Evolutionary conservation across 2,113 vertebrate species (phyloP), one percentile per base, ranked within the genome.

Genomic region (Saccopteryx bilineata): DNA sequence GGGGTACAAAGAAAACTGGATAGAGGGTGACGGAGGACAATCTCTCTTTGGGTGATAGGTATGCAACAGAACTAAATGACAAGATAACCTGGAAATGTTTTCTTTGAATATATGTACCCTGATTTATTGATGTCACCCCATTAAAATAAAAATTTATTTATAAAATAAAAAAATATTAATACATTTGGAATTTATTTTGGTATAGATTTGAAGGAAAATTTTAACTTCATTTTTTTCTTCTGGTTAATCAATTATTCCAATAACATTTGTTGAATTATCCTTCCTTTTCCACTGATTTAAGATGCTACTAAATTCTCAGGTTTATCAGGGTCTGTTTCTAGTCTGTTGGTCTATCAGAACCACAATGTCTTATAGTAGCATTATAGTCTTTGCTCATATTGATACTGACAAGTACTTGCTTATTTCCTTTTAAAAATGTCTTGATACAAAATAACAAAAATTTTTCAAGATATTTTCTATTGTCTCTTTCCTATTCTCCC

Each of bases 191-290:
- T 83, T 79, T 63, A 87, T 60, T 91, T 82, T 50, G 7, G 23
- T 69, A 91, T 1, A 78, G 26, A 69, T 74, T 33, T 87, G 63
- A 69, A 50, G 31, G 63, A 18, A 91, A 92, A 58, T 60, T 71
- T 91, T 76, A 91, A 91, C 48, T 96, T 93, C 21, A 93, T n/a
- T 80, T 76, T 89, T 83, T 72, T 69, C 28, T 74, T 90, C 14
- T n/a, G 14, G 31, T 88, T n/a, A 96, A 93, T 65, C 31, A 89
- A 79, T 50, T 86, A 91, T 54, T 91, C 24, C 81, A 68, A 28
- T 2, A 82, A 12, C n/a, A 87, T 52, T 80, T 90, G 88, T 0
- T 82, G 50, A 92, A 82, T 69, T 82, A 91, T 66, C 50, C 28
- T 69, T 82, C 61, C 52, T 82, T 68, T 81, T 56, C 19, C 56